These are phyloP conservation scores for Lasioglossum marginatum DNA, from an alignment of 2,888 invertebrate genomes.

Conservation along the genomic window DNA sequence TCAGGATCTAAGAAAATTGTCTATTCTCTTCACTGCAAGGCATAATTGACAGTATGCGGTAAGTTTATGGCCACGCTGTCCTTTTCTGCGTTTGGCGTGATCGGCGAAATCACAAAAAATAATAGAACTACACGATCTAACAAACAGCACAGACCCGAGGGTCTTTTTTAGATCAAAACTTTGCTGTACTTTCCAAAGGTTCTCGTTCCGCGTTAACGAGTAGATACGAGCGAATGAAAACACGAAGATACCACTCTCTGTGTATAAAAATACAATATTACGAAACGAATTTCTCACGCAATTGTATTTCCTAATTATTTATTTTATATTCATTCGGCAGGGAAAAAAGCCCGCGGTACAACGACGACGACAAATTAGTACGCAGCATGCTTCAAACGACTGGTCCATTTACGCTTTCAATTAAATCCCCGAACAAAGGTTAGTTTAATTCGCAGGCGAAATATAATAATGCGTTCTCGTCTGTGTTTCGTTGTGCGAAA, in stretches of 20 bases:
- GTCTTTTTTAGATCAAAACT: too few relatives aligned
- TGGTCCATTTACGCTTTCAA: background rate
- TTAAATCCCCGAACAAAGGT: background rate
- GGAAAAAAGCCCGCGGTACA: background rate
- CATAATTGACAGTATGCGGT: too few relatives aligned
- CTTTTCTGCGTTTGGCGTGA: too few relatives aligned
- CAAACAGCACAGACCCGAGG: too few relatives aligned
- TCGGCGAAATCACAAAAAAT: too few relatives aligned
- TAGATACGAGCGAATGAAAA: background rate
- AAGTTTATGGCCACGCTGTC: too few relatives aligned
- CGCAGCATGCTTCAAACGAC: background rate
- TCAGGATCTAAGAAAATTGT: too few relatives aligned
- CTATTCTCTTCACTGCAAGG: too few relatives aligned
- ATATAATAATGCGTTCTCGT: background rate
- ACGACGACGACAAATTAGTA: background rate
- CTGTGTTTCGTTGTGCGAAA: background rate
- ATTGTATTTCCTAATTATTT: slow-evolving; percentile 2
- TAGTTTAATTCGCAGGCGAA: background rate
- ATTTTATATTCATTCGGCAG: background rate
- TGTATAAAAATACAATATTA: background rate
- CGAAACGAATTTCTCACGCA: background rate
- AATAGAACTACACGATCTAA: too few relatives aligned
- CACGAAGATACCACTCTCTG: background rate
- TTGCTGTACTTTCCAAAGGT: too few relatives aligned
- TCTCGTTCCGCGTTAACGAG: too few relatives aligned